Base-by-base conservation (phyloP, 2,888 invertebrate species). In the Conistra vaccinii region DNA sequence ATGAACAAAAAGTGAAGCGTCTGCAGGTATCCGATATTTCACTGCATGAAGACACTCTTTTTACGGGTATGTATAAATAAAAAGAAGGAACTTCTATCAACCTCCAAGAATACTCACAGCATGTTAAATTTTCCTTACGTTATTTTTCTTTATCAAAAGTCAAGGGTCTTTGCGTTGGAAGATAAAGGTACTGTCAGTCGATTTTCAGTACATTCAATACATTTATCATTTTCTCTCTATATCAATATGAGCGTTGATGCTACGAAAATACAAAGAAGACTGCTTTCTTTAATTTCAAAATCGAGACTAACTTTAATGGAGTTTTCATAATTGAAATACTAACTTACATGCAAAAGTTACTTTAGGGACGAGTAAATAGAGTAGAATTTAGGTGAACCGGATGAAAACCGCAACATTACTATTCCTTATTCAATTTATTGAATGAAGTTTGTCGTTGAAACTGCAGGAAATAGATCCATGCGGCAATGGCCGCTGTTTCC, bases 391-490 rank as follows among this genome's bases (percentile, higher is more conserved):
- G 53, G 0, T 51, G 1, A n/a, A 39, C 45, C 10, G 29, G 17
- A 29, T 32, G 9, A 80, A 74, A 71, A 60, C 55, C 78, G 69
- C 73, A 77, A 73, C 72, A 80, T 78, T 83, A 80, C 70, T 73
- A 84, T 87, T 79, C 79, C 78, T 78, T 85, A 88, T 87, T 88
- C 81, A 88, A 88, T 87, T 82, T 82, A 82, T 69, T 42, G 80
- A 91, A 92, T 92, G 88, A 89, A 89, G 86, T 92, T 91, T 89
- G 90, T 88, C 89, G 87, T 87, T 81, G 85, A 90, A 91, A 88
- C 90, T 79, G 74, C 89, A 91, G 94, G 93, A 93, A 93, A 92
- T 92, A 90, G 91, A 91, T 90, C 89, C 88, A 89, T 87, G 90
- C 89, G 90, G 89, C 88, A 90, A 90, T 91, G 88, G 90, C 87